Percentiles rank a stretch among this genome's conserved stretches.
phyloP scores from a whole-genome alignment of 2,113 vertebrate species.

The Rousettus leschenaultii region DNA sequence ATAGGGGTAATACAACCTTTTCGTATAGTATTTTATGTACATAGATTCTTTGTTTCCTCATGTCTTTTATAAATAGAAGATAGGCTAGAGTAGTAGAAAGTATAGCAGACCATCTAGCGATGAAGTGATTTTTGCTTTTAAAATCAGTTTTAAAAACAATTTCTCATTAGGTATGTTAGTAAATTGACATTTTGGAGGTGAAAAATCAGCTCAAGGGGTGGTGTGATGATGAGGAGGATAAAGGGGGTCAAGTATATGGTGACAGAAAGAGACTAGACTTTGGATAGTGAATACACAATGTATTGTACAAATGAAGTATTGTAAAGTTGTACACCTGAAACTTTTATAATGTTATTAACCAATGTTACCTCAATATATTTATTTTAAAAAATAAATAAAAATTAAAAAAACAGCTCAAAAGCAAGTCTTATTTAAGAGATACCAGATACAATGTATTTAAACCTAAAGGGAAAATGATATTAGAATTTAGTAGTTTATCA shows the following conservation, averaged over 20 bases:
- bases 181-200: not conserved
- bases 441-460: not conserved
- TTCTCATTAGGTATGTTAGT: not conserved
- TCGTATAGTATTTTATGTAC: not conserved
- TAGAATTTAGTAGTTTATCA: not conserved
- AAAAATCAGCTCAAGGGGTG: not conserved
- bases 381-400: not conserved
- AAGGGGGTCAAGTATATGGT: not conserved
- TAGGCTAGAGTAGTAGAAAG: not conserved
- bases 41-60: conserved; percentile 23
- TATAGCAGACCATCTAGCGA: not conserved
- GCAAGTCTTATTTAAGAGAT: not conserved
- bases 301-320: not conserved
- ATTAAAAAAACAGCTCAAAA: not conserved
- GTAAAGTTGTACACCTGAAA: not conserved
- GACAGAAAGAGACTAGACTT: not conserved
- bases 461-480: not conserved
- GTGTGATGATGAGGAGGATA: not conserved
- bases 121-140: conserved; percentile 12
- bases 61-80: conserved; percentile 1
- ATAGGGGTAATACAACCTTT: not conserved
- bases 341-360: not conserved
- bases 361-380: not conserved
- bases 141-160: not conserved
- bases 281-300: not conserved